Percentiles rank a stretch among this genome's conserved stretches.
phyloP scores from a whole-genome alignment of 2,113 vertebrate genomes.

The Hiodon tergisus region DNA sequence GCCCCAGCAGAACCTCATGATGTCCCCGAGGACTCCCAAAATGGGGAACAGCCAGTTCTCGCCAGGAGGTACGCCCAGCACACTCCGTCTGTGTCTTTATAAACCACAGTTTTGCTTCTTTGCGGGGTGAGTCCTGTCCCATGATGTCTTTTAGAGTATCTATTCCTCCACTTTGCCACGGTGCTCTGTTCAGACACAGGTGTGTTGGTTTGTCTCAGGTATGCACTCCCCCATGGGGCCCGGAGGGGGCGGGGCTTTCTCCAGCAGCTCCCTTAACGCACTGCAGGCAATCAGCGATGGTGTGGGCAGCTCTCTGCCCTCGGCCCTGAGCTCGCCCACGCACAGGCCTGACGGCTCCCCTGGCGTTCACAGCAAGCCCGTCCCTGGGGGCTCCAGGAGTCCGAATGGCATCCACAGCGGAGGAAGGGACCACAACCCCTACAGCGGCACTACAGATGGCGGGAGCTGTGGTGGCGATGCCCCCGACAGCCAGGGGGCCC shows the following conservation, averaged over 20 bases:
- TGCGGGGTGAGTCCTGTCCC: neutral
- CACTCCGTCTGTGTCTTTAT: neutral
- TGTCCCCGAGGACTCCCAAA: conserved; percentile 88
- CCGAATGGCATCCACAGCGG: conserved; percentile 46
- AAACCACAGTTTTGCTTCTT: neutral
- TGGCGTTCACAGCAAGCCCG: conserved; percentile 71
- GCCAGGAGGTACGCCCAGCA: conserved; percentile 74
- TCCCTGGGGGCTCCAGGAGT: conserved; percentile 67
- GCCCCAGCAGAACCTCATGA: conserved; percentile 78
- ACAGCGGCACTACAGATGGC: conserved; percentile 69
- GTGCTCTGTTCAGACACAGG: neutral
- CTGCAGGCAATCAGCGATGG: conserved; percentile 97
- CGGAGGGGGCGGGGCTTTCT: conserved; percentile 71
- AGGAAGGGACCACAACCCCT: conserved; percentile 32
- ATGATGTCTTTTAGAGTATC: neutral
- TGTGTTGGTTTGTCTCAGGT: conserved; percentile 55
- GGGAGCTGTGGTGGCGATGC: conserved; percentile 59
- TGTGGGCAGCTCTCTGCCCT: conserved; percentile 84
- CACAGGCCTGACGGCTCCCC: conserved; percentile 84
- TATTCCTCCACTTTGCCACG: neutral
- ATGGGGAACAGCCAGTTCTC: conserved; percentile 87
- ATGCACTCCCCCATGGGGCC: conserved; percentile 84
- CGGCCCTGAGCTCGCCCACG: conserved; percentile 81
- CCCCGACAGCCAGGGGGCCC: conserved; percentile 73
- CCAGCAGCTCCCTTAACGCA: conserved; percentile 92